Conservation (phyloP, 2,888 invertebrate species). For the Tipula confusa region DNA sequence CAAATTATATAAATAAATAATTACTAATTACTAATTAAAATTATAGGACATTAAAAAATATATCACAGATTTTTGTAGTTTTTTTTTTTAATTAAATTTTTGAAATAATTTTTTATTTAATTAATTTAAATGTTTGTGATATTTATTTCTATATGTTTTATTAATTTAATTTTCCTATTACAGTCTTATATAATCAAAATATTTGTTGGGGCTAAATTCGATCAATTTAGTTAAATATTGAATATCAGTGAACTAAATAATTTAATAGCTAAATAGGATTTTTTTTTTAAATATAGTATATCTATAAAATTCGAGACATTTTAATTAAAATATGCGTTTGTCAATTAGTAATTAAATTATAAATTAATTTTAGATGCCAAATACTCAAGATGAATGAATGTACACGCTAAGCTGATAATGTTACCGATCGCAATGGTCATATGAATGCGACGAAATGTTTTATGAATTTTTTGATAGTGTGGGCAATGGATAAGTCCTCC, state of each 20-base stretch:
- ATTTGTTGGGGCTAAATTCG: not conserved
- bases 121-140: not conserved
- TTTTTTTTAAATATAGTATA: no score
- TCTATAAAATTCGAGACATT: not conserved
- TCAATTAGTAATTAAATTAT: not conserved
- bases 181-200: conserved; percentile 12
- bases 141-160: not conserved
- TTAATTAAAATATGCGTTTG: not conserved
- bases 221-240: not conserved
- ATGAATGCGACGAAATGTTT: conserved; percentile 70
- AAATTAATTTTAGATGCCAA: conserved; percentile 53
- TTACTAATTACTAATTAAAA: not conserved
- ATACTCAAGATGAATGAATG: conserved; percentile 63
- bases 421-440: conserved; percentile 76
- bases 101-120: no score
- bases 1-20: not conserved
- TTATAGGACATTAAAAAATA: not conserved
- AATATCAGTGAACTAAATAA: not conserved
- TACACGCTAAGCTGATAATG: conserved; percentile 64
- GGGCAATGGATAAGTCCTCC: conserved; percentile 69
- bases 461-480: conserved; percentile 70
- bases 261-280: not conserved
- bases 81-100: not conserved
- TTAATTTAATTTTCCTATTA: not conserved
- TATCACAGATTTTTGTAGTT: not conserved